Evolutionary conservation across 2,113 vertebrate species (phyloP).

Genomic region (Hylia prasina): DNA sequence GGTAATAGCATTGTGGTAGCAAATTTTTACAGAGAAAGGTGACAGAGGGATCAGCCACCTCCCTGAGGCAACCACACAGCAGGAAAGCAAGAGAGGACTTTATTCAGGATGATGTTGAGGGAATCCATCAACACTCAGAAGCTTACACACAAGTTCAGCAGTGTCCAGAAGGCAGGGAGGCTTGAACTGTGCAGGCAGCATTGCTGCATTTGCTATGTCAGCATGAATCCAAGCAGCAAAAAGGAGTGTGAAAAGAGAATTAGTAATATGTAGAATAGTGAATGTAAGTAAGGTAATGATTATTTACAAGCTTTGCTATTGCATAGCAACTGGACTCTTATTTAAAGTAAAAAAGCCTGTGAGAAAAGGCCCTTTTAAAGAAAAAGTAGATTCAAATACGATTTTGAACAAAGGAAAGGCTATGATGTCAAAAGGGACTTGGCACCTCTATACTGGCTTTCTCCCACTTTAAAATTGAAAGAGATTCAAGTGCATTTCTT

Average conservation of each 20-base stretch:
- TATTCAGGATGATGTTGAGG: background rate
- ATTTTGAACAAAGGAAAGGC: background rate
- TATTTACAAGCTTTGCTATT: background rate
- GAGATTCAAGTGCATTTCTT: background rate
- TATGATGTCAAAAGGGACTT: background rate
- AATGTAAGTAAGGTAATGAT: background rate
- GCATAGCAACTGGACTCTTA: background rate
- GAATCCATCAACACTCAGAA: background rate
- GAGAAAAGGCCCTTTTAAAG: background rate
- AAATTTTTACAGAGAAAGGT: background rate
- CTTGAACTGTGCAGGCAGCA: background rate
- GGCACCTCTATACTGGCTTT: background rate
- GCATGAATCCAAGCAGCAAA: background rate
- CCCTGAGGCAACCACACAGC: fast-evolving
- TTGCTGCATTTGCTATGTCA: background rate
- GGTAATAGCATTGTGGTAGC: background rate
- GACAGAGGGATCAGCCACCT: background rate
- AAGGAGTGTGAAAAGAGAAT: background rate
- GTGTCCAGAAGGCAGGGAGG: background rate
- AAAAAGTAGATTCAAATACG: background rate
- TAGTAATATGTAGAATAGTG: background rate
- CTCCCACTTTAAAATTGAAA: background rate
- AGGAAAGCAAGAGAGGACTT: background rate
- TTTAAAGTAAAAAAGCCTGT: background rate
- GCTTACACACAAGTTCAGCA: background rate